These are phyloP conservation scores for Calonectris borealis DNA, from an alignment of 2,113 vertebrate species.

Conservation along the genomic window DNA sequence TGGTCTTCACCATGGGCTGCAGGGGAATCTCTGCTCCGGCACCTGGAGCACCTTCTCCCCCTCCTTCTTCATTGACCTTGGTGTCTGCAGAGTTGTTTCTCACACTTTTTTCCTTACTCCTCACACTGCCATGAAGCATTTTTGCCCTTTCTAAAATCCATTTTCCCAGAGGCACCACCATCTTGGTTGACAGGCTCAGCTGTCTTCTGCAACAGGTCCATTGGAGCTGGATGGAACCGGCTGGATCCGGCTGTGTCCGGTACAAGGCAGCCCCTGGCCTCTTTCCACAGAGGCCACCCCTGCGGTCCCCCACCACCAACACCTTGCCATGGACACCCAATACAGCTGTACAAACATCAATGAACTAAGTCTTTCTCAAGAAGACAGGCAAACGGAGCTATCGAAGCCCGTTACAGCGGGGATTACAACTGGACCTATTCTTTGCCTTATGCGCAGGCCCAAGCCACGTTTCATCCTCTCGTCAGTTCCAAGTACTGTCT, in stretches of 20 bases:
- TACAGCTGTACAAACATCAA: not conserved
- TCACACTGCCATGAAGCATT: not conserved
- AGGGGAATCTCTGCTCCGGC: fast-evolving
- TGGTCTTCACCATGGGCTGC: fast-evolving
- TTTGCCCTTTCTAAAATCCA: not conserved
- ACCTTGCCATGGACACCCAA: not conserved
- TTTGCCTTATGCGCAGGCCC: not conserved
- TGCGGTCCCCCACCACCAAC: not conserved
- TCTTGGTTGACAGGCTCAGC: not conserved
- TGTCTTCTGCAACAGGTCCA: not conserved
- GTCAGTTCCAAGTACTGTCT: not conserved
- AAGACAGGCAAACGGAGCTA: not conserved
- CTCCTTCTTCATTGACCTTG: not conserved
- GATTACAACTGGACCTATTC: not conserved
- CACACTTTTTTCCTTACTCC: not conserved
- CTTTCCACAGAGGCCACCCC: not conserved
- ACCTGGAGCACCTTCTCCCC: fast-evolving
- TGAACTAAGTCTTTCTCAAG: not conserved
- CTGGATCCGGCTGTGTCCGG: fast-evolving
- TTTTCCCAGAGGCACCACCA: not conserved
- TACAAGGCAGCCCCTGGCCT: not conserved
- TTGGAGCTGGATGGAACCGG: not conserved
- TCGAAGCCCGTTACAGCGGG: not conserved
- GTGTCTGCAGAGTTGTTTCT: not conserved
- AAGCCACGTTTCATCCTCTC: not conserved